Base-by-base conservation (phyloP, 1,140 invertebrate genomes). In the Pissodes strobi region DNA sequence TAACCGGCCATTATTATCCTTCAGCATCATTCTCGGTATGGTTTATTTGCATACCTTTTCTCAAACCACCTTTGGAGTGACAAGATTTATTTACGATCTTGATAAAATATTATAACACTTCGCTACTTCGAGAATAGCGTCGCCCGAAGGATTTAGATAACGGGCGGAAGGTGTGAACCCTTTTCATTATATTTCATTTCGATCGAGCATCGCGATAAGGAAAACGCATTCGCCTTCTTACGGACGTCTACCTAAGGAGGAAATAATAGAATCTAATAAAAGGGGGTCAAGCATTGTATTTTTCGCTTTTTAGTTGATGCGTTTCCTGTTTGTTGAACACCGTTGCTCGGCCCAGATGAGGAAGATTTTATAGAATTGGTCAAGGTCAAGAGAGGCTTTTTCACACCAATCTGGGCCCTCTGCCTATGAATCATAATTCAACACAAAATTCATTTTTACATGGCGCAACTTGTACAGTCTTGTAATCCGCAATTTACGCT, bases 131-230 rank as follows among this genome's bases (percentile, higher is more conserved):
- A 34, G 39, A 41, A 43, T 52, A 43, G 34, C 27, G 18, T 46
- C 23, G 43, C 57, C 46, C 27, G 13, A 25, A 25, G 57, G 23
- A 17, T 43, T 25, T 27, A 45, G 38, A 57, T 57, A 57, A 57
- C 53, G 53, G n/a, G 51, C 38, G 46, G 60, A 67, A 67, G 66
- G 66, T 67, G 66, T 64, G 66, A 67, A 67, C 66, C 66, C 66
- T 67, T 67, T 67, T 37, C 66, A 53, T 66, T 66, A 59, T n/a
- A n/a, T 66, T 52, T 53, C 48, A 68, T 58, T 56, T 41, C 18
- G 57, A 60, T 64, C 48, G 17, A 45, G 56, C 45, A n/a, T 41
- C 27, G 9, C 12, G 53, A 57, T 57, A 57, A 57, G 53, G 21
- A 19, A 25, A 57, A 57, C 21, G 53, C 38, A 43, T 57, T 57